Evolutionary conservation across 2,888 invertebrate genomes (phyloP).

Genomic region (Sesamia inferens): DNA sequence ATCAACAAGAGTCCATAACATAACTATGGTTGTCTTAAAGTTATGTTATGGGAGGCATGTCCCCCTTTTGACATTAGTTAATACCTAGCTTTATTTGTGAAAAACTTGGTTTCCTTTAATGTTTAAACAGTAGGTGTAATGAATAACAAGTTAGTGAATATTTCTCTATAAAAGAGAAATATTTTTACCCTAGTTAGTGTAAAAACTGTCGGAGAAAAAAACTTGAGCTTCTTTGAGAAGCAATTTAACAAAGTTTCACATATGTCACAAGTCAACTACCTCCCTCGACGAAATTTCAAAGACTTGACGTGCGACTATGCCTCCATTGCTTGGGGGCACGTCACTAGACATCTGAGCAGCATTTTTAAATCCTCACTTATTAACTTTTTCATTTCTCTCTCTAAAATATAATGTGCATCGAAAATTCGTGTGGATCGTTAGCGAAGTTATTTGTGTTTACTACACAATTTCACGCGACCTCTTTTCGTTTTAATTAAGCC

Average conservation of each 20-base stretch:
- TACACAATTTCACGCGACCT: slow-evolving; percentile 63
- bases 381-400: slow-evolving; percentile 29
- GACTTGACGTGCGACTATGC: slow-evolving; percentile 68
- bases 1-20: neutral
- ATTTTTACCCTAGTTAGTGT: slow-evolving; percentile 8
- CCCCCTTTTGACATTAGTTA: neutral
- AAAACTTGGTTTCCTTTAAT: neutral
- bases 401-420: slow-evolving; percentile 39
- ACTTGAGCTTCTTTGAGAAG: slow-evolving; percentile 52
- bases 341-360: slow-evolving; percentile 55
- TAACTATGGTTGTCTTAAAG: neutral
- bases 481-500: slow-evolving; percentile 71
- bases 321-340: slow-evolving; percentile 62
- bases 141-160: neutral
- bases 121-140: neutral
- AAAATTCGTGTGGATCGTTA: slow-evolving; percentile 54
- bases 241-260: slow-evolving; percentile 64
- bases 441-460: slow-evolving; percentile 50
- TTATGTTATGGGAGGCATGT: too few relatives aligned
- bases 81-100: neutral
- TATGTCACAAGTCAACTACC: slow-evolving; percentile 64
- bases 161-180: neutral
- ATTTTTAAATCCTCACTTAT: slow-evolving; percentile 53
- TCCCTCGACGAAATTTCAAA: slow-evolving; percentile 69
- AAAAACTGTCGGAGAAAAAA: slow-evolving; percentile 45